Percentiles rank a stretch among this genome's conserved stretches.
phyloP scores from a whole-genome alignment of 1,140 invertebrate species.

The Lineus longissimus region DNA sequence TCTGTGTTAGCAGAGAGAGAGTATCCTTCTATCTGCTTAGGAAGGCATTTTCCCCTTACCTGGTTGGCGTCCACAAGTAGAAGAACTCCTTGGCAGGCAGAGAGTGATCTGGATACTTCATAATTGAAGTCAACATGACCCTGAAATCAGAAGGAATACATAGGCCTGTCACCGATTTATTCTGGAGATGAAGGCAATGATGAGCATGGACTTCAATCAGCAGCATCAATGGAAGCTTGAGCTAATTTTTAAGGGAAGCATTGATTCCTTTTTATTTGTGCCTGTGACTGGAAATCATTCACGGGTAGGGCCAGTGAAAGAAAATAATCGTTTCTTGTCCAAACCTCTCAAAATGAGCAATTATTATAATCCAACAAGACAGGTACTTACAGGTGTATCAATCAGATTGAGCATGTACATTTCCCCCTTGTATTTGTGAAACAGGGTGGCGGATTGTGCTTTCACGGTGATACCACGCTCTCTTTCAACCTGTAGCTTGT shows the following conservation, averaged over 20 bases:
- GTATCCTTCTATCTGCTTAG: too few species aligned
- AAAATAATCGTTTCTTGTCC: too few species aligned
- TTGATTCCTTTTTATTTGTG: too few species aligned
- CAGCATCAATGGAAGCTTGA: too few species aligned
- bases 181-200: background rate
- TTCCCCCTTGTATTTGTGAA: conserved; percentile 61
- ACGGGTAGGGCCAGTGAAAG: too few species aligned
- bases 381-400: conserved; percentile 73
- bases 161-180: background rate
- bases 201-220: too few species aligned
- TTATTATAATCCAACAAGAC: too few species aligned
- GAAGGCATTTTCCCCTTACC: conserved; percentile 48
- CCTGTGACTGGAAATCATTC: too few species aligned
- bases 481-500: conserved; percentile 83
- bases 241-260: too few species aligned
- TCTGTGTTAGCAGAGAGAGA: too few species aligned
- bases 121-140: conserved; percentile 98
- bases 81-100: conserved; percentile 91
- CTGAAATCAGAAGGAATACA: conserved; percentile 30
- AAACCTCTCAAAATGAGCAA: too few species aligned
- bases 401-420: conserved; percentile 92
- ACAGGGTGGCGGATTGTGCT: conserved; percentile 89
- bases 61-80: conserved; percentile 95
- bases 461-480: conserved; percentile 96
- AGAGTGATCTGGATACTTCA: conserved; percentile 81